Percentiles rank a stretch among this genome's conserved stretches.
Evolutionary conservation across 2,113 vertebrate genomes (phyloP).

Genomic region (Hylia prasina): DNA sequence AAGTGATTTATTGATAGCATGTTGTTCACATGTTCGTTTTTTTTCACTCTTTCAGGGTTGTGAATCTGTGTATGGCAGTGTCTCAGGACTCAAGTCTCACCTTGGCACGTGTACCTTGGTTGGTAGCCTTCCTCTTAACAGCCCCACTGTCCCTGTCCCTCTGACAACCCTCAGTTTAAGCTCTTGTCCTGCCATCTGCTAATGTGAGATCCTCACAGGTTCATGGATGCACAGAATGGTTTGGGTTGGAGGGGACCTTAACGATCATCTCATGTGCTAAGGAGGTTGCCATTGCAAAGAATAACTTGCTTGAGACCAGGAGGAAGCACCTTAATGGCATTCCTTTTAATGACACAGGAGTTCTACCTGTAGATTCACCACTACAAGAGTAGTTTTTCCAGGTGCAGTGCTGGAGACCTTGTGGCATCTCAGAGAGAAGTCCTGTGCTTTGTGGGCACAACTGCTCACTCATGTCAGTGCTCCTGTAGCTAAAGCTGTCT

Average conservation of each 20-base stretch:
- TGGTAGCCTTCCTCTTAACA: conserved; percentile 40
- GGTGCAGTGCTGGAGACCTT: neutral
- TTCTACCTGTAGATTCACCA: neutral
- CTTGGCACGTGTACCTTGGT: conserved; percentile 89
- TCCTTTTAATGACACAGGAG: neutral
- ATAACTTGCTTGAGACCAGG: neutral
- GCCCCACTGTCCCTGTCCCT: neutral
- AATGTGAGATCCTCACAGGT: neutral
- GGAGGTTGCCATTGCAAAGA: neutral
- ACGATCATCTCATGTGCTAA: neutral
- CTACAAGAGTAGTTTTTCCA: neutral
- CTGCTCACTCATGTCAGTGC: neutral
- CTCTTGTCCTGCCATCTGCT: neutral
- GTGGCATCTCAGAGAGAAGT: neutral
- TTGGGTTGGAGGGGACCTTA: neutral
- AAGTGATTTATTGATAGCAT: neutral
- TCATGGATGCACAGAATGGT: neutral
- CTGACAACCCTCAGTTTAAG: neutral
- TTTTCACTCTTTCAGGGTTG: conserved; percentile 79
- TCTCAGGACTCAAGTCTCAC: conserved; percentile 93
- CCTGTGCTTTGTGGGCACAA: neutral
- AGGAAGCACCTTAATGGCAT: neutral
- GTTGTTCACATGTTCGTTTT: neutral
- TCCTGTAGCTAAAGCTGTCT: neutral
- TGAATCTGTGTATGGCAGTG: conserved; percentile 86